Conservation (phyloP, 2,797 vertebrate genomes). For the Pangasius mekongensis region DNA sequence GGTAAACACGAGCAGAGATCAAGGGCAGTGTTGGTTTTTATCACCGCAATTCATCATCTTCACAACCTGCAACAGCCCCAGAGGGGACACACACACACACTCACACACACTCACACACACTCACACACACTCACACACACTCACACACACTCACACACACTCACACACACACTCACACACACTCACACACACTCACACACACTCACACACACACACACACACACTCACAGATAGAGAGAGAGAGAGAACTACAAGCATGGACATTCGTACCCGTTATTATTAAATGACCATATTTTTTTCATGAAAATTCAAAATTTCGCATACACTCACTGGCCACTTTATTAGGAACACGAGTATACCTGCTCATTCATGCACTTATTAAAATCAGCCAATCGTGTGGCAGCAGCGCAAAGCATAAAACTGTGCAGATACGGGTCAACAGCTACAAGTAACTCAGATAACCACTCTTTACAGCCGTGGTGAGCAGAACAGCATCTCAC, state of each 20-base stretch:
- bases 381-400: not conserved
- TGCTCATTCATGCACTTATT: not conserved
- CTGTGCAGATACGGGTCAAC: no score
- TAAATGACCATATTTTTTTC: not conserved
- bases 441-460: not conserved
- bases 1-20: not conserved
- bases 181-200: not conserved
- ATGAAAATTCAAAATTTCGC: not conserved
- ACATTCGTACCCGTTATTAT: not conserved
- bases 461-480: not conserved
- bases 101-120: not conserved
- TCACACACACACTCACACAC: not conserved
- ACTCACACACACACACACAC: no score
- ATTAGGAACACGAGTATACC: not conserved
- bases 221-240: not conserved
- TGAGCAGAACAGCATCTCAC: slow-evolving; percentile 10
- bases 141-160: no score
- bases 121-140: no score
- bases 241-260: not conserved
- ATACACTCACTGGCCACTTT: slow-evolving; percentile 3
- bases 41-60: slow-evolving; percentile 4
- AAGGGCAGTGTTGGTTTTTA: not conserved
- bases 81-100: not conserved
- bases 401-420: not conserved
- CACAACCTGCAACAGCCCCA: not conserved